Base-by-base conservation (phyloP, 2,113 vertebrate genomes). In the Chloropsis hardwickii region DNA sequence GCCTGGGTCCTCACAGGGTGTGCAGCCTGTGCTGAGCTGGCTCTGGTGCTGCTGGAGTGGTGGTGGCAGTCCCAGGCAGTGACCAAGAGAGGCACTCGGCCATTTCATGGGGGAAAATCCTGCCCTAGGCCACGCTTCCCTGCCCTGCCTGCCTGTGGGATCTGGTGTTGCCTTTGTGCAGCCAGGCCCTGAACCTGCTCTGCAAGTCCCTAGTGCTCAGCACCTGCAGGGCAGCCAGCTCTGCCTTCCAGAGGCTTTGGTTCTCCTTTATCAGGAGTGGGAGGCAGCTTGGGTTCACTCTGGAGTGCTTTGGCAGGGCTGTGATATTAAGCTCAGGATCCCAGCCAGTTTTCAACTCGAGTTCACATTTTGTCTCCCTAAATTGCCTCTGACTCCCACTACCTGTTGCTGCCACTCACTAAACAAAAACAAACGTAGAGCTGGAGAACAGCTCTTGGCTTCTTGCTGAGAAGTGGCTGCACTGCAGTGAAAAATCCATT, bases 351-450 rank as follows among this genome's bases (percentile, higher is more conserved):
- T 84, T 74, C 40, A 90, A 48, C 62, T 54, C 23, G 24, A 76
- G 16, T 92, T 96, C 72, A 70, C 7, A 1, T 85, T 87, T 72
- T 94, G 89, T 83, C 51, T 85, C 74, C 87, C 74, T 92, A 54
- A 94, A 86, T 56, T 81, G 77, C 80, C 76, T 86, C 78, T 71
- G 31, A 31, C 44, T 81, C 74, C 50, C 44, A 54, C 67, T 96
- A 83, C 79, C 94, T 96, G 54, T 80, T 95, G 85, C 82, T 93
- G 90, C 60, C 81, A n/a, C 42, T 81, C 76, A 64, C 56, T 29
- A 47, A 79, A 54, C 47, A 61, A 61, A 74, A 81, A 67, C 64
- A 79, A 44, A 25, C 1, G 2, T 3, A 48, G 64, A 79, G 56
- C 1, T 67, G 39, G 39, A 39, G 22, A 87, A 51, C 33, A 90